phyloP scores from a whole-genome alignment of 1,140 invertebrate genomes.

The Hyphantria cunea region DNA sequence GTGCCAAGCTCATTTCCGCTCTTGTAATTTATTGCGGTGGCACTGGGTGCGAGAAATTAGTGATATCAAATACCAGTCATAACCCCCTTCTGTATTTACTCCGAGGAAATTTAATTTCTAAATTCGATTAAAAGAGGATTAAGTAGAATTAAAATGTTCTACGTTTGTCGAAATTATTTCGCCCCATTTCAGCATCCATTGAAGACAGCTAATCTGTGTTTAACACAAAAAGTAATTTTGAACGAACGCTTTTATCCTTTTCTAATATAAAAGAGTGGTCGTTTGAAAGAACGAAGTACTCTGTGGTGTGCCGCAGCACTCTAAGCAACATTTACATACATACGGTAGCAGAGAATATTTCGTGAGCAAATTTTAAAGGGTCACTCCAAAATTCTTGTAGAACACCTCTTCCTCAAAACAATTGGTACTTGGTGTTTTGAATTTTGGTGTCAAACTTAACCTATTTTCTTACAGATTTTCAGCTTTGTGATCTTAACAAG shows the following conservation, averaged over 20 bases:
- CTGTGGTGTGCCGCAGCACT: background rate
- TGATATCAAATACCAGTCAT: conserved; percentile 56
- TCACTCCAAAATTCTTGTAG: too few species aligned
- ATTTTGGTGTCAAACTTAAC: too few species aligned
- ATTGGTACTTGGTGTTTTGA: too few species aligned
- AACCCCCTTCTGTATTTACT: conserved; percentile 41
- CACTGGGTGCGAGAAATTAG: conserved; percentile 54
- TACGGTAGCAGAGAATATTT: background rate
- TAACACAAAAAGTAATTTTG: conserved; percentile 22
- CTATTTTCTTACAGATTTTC: too few species aligned
- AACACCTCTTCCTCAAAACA: too few species aligned
- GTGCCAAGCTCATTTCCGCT: conserved; percentile 60
- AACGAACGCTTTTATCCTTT: conserved; percentile 12
- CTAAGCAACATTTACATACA: background rate
- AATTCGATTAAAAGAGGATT: conserved; percentile 41
- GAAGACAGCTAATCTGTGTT: conserved; percentile 20
- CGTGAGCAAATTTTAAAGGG: too few species aligned
- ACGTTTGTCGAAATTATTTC: conserved; percentile 22
- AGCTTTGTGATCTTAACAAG: too few species aligned
- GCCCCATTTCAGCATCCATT: conserved; percentile 18
- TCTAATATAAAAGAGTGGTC: conserved; percentile 11
- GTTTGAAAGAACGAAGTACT: background rate
- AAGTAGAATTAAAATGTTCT: conserved; percentile 28
- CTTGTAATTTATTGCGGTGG: conserved; percentile 58
- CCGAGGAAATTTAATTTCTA: conserved; percentile 47